A percentile compares a stretch with the other conserved stretches of the same genome.
These are phyloP conservation scores for Microtus pennsylvanicus DNA, from an alignment of 2,113 vertebrate species.

Conservation along the genomic window DNA sequence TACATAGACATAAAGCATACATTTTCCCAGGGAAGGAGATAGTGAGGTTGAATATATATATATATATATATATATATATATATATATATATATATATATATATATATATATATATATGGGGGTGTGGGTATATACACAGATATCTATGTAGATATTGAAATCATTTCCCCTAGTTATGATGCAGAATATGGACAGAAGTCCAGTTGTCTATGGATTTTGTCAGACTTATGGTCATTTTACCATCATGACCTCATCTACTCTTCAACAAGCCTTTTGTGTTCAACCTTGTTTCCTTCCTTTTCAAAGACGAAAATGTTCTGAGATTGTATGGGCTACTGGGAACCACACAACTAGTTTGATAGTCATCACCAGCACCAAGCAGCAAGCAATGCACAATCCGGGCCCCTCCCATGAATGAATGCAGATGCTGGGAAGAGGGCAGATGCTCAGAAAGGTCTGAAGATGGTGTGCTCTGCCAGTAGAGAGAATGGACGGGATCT, in stretches of 20 bases:
- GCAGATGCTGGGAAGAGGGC: background rate
- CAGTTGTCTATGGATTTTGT: background rate
- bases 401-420: background rate
- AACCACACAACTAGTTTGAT: background rate
- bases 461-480: background rate
- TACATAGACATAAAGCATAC: background rate
- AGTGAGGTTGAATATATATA: background rate
- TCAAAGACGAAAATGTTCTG: background rate
- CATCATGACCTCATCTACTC: background rate
- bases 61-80: no score
- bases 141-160: background rate
- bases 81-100: no score
- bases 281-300: background rate
- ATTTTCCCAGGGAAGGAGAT: background rate
- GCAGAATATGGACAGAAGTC: background rate
- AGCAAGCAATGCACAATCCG: background rate
- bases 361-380: background rate
- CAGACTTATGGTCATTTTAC: background rate
- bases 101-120: no score
- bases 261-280: background rate
- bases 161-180: background rate
- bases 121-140: background rate
- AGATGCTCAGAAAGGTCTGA: background rate
- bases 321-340: background rate
- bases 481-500: background rate